Base-by-base conservation (phyloP, 2,113 vertebrate genomes). In the Ptilorrhoa leucosticta region DNA sequence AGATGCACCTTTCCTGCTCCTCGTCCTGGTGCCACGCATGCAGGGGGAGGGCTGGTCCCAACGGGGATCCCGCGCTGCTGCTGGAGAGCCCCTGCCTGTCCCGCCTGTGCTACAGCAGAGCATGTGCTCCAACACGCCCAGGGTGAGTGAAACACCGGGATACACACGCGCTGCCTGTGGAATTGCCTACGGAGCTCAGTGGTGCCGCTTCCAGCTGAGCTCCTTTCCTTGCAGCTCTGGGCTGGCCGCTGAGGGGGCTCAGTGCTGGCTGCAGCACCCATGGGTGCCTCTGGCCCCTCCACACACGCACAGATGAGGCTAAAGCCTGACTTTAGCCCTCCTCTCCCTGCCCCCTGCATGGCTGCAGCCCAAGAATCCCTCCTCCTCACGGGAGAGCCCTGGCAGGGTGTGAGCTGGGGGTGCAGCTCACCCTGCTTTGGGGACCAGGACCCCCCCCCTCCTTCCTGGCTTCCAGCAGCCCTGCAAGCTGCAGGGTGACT, bases 21-120 rank as follows among this genome's bases (percentile, higher is more conserved):
- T 39, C 0, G 0, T 48, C 50, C 26, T 1, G 15, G 7, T 40
- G 70, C 60, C 1, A 4, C 0, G 1, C 2, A 6, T 39, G 57
- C 42, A 22, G 0, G 10, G 14, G 33, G 33, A 64, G 23, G 33
- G 35, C 44, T 54, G 35, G 39, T 80, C 35, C 76, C 64, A 13
- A 1, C 0, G 1, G 57, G 60, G 23, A 71, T 13, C 35, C 73
- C 13, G 60, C 1, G 1, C 28, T 5, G 24, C 69, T 75, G 73
- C 31, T 1, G 7, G 24, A 61, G 83, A 53, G 75, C 13, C 35
- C 48, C 79, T 79, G 65, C 71, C n/a, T 2, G 2, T 61, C 64
- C 54, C 0, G 0, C 27, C 63, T 10, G 39, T 1, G 3, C 53
- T 27, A 2, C 15, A 10, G 91, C 33, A 60, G 2, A 78, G 39